Evolutionary conservation across 2,113 vertebrate species (phyloP).

Genomic region (Tragelaphus imberbis): DNA sequence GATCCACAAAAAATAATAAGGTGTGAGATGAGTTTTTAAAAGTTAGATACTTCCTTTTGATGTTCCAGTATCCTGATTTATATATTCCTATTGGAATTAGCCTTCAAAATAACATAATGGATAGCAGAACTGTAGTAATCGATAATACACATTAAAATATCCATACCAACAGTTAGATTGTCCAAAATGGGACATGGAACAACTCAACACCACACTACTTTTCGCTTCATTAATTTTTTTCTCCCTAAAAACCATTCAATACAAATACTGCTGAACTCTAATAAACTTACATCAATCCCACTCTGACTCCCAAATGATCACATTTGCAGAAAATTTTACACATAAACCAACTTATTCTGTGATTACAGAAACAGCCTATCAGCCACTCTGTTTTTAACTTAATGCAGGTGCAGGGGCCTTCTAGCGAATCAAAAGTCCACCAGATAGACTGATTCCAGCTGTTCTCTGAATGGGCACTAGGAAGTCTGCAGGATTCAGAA

Average conservation of each 20-base stretch:
- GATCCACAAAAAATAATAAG: background rate
- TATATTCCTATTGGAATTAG: background rate
- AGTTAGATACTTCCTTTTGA: background rate
- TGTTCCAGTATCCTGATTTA: constrained; percentile 14
- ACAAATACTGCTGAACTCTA: background rate
- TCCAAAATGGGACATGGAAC: background rate
- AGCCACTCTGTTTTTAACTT: constrained; percentile 25
- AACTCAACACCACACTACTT: background rate
- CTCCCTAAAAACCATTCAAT: background rate
- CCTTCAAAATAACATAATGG: background rate
- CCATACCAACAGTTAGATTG: background rate
- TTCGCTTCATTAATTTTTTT: background rate
- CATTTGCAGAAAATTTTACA: background rate
- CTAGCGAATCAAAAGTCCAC: constrained; percentile 39
- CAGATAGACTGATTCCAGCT: background rate
- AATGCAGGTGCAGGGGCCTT: background rate
- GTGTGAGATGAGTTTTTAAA: background rate
- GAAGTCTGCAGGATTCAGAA: constrained; percentile 17
- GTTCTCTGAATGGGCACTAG: background rate
- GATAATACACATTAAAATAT: background rate
- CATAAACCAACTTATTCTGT: constrained; percentile 10
- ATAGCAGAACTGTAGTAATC: background rate
- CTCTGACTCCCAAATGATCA: background rate
- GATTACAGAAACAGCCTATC: background rate
- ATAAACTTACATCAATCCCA: constrained; percentile 6